These are phyloP conservation scores for Oreocharis arfaki DNA, from an alignment of 2,113 vertebrate species.

Conservation along the genomic window DNA sequence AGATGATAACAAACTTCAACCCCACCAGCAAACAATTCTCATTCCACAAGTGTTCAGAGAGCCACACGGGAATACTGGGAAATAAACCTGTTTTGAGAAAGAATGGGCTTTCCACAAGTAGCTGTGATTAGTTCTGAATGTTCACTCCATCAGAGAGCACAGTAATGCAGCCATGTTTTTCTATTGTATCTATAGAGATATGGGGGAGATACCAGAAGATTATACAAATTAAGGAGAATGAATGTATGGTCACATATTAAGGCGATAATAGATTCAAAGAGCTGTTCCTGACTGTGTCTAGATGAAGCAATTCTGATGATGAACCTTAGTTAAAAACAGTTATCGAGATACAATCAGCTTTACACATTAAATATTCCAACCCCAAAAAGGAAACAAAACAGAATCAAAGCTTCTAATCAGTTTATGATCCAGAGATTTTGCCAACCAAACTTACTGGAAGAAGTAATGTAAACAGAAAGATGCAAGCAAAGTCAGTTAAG, in stretches of 20 bases:
- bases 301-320: constrained; percentile 22
- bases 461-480: constrained; percentile 59
- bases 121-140: constrained; percentile 17
- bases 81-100: background rate
- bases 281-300: background rate
- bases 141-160: background rate
- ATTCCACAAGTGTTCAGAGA: constrained; percentile 3
- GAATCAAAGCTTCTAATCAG: constrained; percentile 57
- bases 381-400: constrained; percentile 49
- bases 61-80: background rate
- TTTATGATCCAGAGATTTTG: constrained; percentile 49
- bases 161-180: background rate
- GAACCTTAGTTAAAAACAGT: constrained; percentile 35
- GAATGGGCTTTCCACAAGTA: background rate
- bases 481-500: constrained; percentile 61
- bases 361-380: constrained; percentile 14
- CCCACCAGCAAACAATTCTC: background rate
- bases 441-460: constrained; percentile 57
- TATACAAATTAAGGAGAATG: constrained; percentile 17
- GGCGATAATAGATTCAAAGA: background rate
- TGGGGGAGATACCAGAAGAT: background rate
- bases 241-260: constrained; percentile 15
- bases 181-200: background rate
- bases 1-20: constrained; percentile 24
- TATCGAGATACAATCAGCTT: constrained; percentile 18